Evolutionary conservation across 2,888 invertebrate genomes (phyloP), one percentile per base, ranked within the genome.

Genomic region (Patella depressa): DNA sequence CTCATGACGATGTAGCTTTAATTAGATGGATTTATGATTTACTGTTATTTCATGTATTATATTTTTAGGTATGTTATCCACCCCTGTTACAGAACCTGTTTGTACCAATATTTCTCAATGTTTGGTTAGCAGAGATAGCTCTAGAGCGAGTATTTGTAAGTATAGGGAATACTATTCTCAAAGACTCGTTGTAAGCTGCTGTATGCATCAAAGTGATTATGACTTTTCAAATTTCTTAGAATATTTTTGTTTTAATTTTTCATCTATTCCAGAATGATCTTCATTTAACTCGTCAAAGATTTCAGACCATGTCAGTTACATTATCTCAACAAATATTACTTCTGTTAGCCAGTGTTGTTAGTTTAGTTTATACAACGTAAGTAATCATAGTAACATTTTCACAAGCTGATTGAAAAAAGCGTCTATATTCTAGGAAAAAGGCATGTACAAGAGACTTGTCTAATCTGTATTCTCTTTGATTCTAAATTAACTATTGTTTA

Each of bases 91-190:
- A 97, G 88, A 95, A 97, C 91, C 93, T 99, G 83, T 99, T 98
- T 93, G 97, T 98, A 90, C 99, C 99, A 79, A 97, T 97, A 84
- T 99, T 99, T 93, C 94, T 99, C 87, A 98, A 98, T 92, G 98
- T 98, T 92, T 99, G 98, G 98, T 93, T 99, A 89, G 98, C 98
- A 81, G 98, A 98, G 92, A 95, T 96, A 90, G 97, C 98, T 54
- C 94, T 99, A 88, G 97, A 98, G 93, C 98, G 98, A 93, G 97
- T 99, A 96, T 98, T 99, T 94, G 98, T 91, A 83, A 88, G 90
- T 87, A 73, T 54, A 12, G 11, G 19, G n/a, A 53, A 17, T 24
- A n/a, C 12, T 7, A 69, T 17, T 24, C 12, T 45, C 45, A 45
- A 45, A 45, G 45, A 45, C 45, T 45, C 45, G 7, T 45, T 45